Base-by-base conservation (phyloP, 30 jellyfish, hydroid and myxozoan species). In the Sanderia malayensis region DNA sequence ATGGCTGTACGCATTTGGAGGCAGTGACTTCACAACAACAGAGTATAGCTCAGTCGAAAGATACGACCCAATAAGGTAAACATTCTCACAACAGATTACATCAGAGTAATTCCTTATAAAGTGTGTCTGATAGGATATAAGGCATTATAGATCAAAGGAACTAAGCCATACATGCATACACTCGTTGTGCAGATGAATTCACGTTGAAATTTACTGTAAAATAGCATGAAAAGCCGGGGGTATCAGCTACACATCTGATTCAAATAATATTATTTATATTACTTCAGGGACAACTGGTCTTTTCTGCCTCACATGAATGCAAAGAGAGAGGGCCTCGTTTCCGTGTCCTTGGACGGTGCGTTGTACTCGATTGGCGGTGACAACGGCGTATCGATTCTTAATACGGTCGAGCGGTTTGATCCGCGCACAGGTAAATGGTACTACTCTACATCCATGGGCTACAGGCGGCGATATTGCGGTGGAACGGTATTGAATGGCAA, bases 11-110 rank as follows among this genome's bases (percentile, higher is more conserved):
- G 96, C 88, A 20, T 28, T 73, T 9, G 93, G 93, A 3, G 96
- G 96, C 24, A 73, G 90, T 52, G 84, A 79, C 55, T 76, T 65
- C 60, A 37, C 74, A 26, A 64, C 79, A 1, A 57, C 87, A 7
- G 88, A 65, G 47, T 65, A 61, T 65, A 79, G 74, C 78, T 32
- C 86, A 6, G 88, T 64, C 7, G 96, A 86, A 71, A 31, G 88
- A 61, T 86, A 86, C 44, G 96, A 86, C 71, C 96, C 96, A 0
- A 73, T 71, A 20, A 77, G 96, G 96, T 86, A 73, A 1, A 60
- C 4, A 65, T 28, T n/a, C 31, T n/a, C n/a, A n/a, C n/a, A n/a
- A n/a, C n/a, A n/a, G n/a, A n/a, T n/a, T n/a, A n/a, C n/a, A n/a
- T n/a, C n/a, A n/a, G n/a, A n/a, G n/a, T n/a, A n/a, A n/a, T n/a